Evolutionary conservation across 2,888 invertebrate species (phyloP).

Genomic region (Margaritifera margaritifera): DNA sequence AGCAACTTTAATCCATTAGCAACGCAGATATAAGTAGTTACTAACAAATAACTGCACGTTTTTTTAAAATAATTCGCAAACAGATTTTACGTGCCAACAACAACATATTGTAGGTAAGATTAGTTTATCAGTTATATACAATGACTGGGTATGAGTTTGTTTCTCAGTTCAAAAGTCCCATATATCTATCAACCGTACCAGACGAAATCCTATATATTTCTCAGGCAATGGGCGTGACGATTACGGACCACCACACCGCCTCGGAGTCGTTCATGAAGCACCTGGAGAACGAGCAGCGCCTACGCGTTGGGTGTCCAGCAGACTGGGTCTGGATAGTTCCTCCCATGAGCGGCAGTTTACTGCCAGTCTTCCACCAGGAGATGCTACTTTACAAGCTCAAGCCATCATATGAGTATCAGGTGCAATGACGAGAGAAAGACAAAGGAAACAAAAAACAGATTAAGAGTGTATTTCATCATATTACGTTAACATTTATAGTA

Average conservation of each 20-base stretch:
- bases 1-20: too few relatives aligned
- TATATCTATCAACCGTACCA: too few relatives aligned
- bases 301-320: conserved; percentile 88
- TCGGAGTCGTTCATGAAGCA: conserved; percentile 97
- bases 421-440: too few relatives aligned
- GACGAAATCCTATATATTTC: conserved; percentile 2
- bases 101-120: too few relatives aligned
- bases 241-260: conserved; percentile 95
- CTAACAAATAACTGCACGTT: too few relatives aligned
- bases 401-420: conserved; percentile 90
- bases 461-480: too few relatives aligned
- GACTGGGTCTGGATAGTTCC: conserved; percentile 82
- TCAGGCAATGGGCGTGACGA: conserved; percentile 89
- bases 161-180: too few relatives aligned
- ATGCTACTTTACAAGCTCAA: conserved; percentile 71
- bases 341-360: conserved; percentile 76
- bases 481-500: conserved; percentile 1
- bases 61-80: too few relatives aligned
- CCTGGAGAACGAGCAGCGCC: conserved; percentile 85
- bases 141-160: too few relatives aligned
- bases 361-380: conserved; percentile 77
- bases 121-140: too few relatives aligned
- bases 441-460: background rate
- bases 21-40: too few relatives aligned
- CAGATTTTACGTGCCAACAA: too few relatives aligned